phyloP scores from a whole-genome alignment of 1,140 invertebrate species.

The Chlorops oryzae region DNA sequence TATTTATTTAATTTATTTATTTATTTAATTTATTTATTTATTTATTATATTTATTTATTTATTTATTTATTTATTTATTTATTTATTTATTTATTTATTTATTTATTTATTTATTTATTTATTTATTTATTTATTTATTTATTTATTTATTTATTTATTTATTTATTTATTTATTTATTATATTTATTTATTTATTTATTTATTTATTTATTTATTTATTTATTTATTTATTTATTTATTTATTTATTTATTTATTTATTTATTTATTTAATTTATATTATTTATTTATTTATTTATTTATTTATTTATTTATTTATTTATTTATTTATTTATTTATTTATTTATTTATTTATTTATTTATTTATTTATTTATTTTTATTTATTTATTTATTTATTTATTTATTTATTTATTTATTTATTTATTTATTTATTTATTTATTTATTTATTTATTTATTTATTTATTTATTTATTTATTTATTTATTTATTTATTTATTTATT shows the following conservation, averaged over 20 bases:
- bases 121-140: too few species aligned
- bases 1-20: too few species aligned
- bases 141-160: too few species aligned
- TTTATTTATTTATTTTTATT: not conserved
- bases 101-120: too few species aligned
- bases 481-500: too few species aligned
- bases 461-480: too few species aligned
- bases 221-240: not conserved
- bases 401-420: not conserved
- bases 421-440: not conserved
- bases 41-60: too few species aligned
- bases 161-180: too few species aligned
- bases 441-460: not conserved
- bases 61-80: too few species aligned
- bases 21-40: too few species aligned
- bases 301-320: not conserved
- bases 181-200: not conserved
- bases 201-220: not conserved
- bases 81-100: too few species aligned
- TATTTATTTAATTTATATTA: not conserved
- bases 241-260: not conserved
- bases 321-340: not conserved
- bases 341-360: not conserved
- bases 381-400: not conserved
- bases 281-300: not conserved